Conservation (phyloP, 2,888 invertebrate genomes). For the Oligia fasciuncula region DNA sequence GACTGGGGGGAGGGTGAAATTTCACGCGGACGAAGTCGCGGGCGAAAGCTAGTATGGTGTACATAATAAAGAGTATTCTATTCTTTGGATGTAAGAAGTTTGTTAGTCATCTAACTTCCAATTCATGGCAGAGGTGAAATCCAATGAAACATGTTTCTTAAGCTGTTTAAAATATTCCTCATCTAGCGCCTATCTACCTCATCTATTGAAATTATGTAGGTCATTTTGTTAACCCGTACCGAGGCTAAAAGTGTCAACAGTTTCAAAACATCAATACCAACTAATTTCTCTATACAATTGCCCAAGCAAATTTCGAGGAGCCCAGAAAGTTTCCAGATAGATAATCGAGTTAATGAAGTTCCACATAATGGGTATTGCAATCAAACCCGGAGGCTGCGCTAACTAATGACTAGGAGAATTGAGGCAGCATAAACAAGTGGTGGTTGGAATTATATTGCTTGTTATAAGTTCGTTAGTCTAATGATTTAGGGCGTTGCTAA, state of each 20-base stretch:
- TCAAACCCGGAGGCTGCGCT: constrained; percentile 47
- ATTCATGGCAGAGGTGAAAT: not conserved
- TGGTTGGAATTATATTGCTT: constrained; percentile 44
- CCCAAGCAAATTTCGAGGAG: constrained; percentile 32
- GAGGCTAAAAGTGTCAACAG: constrained; percentile 19
- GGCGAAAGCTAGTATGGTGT: too few species aligned
- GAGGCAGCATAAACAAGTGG: constrained; percentile 35
- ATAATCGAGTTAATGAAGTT: constrained; percentile 58
- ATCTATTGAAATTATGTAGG: constrained; percentile 6
- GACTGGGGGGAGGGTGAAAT: too few species aligned
- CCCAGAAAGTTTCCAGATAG: constrained; percentile 47
- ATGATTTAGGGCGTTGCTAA: constrained; percentile 28
- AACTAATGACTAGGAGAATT: constrained; percentile 49
- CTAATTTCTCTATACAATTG: constrained; percentile 51
- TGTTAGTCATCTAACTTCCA: not conserved
- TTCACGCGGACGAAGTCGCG: too few species aligned
- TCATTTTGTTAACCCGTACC: constrained; percentile 9
- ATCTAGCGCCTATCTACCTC: not conserved
- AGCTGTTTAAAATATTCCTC: not conserved
- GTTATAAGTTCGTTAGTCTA: constrained; percentile 49
- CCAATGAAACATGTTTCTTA: not conserved
- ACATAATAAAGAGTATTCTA: too few species aligned
- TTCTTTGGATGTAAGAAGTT: not conserved
- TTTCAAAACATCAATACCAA: constrained; percentile 48
- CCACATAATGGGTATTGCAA: constrained; percentile 55